These are phyloP conservation scores for Chesias legatella DNA, from an alignment of 2,888 invertebrate genomes.

Conservation along the genomic window DNA sequence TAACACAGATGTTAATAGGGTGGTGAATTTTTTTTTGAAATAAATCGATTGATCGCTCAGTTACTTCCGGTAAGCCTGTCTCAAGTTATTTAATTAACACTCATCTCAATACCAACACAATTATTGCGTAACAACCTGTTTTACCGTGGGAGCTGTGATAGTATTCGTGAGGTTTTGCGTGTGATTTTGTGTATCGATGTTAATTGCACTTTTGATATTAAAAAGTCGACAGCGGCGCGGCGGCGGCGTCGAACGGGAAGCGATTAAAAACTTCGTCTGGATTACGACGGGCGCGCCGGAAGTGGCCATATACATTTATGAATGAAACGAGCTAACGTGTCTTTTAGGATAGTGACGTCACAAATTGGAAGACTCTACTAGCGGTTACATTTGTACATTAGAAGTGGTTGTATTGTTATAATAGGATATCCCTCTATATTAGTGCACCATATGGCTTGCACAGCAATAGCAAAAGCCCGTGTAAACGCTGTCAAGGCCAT, in stretches of 20 bases:
- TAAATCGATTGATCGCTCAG: slow-evolving; percentile 1
- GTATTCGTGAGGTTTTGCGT: slow-evolving; percentile 17
- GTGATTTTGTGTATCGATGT: slow-evolving; percentile 12
- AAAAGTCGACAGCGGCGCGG: slow-evolving; percentile 11
- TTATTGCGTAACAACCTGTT: slow-evolving; percentile 21
- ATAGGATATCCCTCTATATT: no score
- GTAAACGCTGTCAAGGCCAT: no score
- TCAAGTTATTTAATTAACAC: slow-evolving; percentile 18
- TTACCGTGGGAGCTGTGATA: slow-evolving; percentile 18
- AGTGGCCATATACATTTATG: slow-evolving; percentile 62
- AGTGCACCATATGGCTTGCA: no score
- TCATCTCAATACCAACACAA: slow-evolving; percentile 10
- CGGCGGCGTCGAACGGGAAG: slow-evolving; percentile 26
- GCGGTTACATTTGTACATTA: no score
- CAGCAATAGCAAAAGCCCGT: no score
- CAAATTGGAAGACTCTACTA: slow-evolving; percentile 10
- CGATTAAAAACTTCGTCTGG: slow-evolving; percentile 36
- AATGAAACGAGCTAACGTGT: slow-evolving; percentile 57
- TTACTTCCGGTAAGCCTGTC: slow-evolving; percentile 22
- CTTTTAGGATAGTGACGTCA: slow-evolving; percentile 54
- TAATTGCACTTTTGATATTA: slow-evolving; percentile 13
- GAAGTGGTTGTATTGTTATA: no score
- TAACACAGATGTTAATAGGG: no score
- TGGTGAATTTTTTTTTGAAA: background rate
- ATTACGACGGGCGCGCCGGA: slow-evolving; percentile 56